These are phyloP conservation scores for Drosophila phalerata DNA, from an alignment of 2,888 invertebrate species.

Conservation along the genomic window DNA sequence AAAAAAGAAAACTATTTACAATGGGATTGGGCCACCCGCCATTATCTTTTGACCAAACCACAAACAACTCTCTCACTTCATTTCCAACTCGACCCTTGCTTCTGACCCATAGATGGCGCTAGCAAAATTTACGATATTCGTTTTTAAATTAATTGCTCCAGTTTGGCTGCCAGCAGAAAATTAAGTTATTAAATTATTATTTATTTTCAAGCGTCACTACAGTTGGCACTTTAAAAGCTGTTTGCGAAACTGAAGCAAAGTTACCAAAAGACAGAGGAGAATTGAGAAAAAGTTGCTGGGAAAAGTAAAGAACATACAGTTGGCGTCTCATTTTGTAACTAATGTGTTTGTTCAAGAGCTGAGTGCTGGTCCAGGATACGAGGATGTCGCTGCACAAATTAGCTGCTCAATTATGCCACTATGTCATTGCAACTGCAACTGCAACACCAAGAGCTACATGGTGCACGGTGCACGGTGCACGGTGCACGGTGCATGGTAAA, in stretches of 20 bases:
- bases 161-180: too few species aligned
- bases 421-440: conserved; percentile 21
- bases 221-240: conserved; percentile 78
- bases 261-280: conserved; percentile 19
- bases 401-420: conserved; percentile 76
- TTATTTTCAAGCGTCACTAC: too few species aligned
- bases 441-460: not conserved
- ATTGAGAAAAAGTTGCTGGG: conserved; percentile 1
- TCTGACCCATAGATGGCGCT: too few species aligned
- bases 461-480: conserved; percentile 3
- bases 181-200: too few species aligned
- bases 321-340: conserved; percentile 72
- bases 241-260: conserved; percentile 46
- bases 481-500: conserved; percentile 2
- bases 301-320: conserved; percentile 54
- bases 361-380: conserved; percentile 38
- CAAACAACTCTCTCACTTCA: too few species aligned
- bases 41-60: too few species aligned
- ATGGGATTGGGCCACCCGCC: too few species aligned
- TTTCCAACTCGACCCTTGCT: too few species aligned
- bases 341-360: conserved; percentile 76
- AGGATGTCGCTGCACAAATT: conserved; percentile 64
- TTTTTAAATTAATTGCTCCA: too few species aligned
- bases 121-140: too few species aligned
- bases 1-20: too few species aligned